phyloP scores from a whole-genome alignment of 1,140 invertebrate genomes.

The Antheraea pernyi region DNA sequence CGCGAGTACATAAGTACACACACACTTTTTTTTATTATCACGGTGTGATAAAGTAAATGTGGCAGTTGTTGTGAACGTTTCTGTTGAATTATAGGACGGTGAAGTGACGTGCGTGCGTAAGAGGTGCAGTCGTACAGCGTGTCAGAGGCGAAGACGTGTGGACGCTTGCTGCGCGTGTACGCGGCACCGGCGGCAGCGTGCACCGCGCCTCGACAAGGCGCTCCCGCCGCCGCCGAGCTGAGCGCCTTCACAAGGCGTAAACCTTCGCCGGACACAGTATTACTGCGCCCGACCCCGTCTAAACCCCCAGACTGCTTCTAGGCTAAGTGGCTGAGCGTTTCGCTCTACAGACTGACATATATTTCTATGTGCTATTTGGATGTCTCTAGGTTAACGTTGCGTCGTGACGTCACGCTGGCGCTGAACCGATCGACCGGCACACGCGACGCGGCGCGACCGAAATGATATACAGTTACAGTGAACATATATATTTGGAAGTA shows the following conservation, averaged over 20 bases:
- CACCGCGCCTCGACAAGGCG: conserved; percentile 28
- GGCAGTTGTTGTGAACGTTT: not conserved
- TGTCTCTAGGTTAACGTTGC: conserved; percentile 43
- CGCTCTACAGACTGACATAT: conserved; percentile 70
- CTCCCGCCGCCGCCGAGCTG: conserved; percentile 49
- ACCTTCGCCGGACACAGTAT: conserved; percentile 22
- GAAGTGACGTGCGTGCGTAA: conserved; percentile 88
- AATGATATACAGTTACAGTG: not conserved
- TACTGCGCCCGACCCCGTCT: conserved; percentile 30
- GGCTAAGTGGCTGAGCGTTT: conserved; percentile 57
- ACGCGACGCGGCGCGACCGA: not conserved
- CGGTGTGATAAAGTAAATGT: no score
- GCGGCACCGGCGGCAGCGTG: conserved; percentile 64
- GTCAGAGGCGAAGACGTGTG: conserved; percentile 73
- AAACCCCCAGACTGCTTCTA: conserved; percentile 43
- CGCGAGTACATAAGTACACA: no score
- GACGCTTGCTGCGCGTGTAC: conserved; percentile 65
- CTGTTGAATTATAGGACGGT: conserved; percentile 83
- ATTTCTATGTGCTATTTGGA: conserved; percentile 71
- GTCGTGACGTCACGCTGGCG: conserved; percentile 14
- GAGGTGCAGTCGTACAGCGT: conserved; percentile 87
- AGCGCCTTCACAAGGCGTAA: conserved; percentile 25
- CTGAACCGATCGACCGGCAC: conserved; percentile 15
- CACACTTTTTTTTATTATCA: no score
- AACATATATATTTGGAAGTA: not conserved